phyloP scores from a whole-genome alignment of 2,888 invertebrate genomes.

The Parnassius mnemosyne region DNA sequence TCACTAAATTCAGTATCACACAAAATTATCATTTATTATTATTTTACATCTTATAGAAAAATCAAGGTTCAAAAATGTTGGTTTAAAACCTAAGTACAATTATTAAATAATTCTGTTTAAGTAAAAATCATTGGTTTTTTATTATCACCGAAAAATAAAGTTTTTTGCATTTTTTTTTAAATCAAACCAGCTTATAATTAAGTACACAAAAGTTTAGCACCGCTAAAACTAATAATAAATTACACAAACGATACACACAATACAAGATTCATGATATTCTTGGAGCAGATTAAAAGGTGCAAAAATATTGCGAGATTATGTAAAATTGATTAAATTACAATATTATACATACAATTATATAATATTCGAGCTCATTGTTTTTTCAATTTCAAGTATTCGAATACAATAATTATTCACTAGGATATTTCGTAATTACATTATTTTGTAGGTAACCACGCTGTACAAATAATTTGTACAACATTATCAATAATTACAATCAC shows the following conservation, averaged over 20 bases:
- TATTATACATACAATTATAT: constrained; percentile 9
- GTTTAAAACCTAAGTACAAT: constrained; percentile 14
- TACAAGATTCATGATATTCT: constrained; percentile 40
- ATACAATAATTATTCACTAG: constrained; percentile 20
- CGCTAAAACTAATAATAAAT: constrained; percentile 35
- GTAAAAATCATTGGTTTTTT: constrained; percentile 22
- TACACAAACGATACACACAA: constrained; percentile 15
- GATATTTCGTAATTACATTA: constrained; percentile 34
- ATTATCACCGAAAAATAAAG: constrained; percentile 20
- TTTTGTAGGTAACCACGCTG: constrained; percentile 15
- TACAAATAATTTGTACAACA: constrained; percentile 48
- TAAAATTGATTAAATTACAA: constrained; percentile 26
- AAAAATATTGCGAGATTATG: constrained; percentile 23
- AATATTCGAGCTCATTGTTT: constrained; percentile 30
- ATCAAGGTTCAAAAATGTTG: constrained; percentile 27
- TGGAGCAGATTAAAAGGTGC: constrained; percentile 34
- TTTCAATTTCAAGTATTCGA: constrained; percentile 27
- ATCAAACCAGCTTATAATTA: constrained; percentile 42
- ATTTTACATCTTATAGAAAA: constrained; percentile 43
- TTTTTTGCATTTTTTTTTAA: not conserved
- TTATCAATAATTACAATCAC: constrained; percentile 42
- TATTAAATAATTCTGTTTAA: constrained; percentile 22
- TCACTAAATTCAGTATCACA: constrained; percentile 51
- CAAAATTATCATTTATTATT: constrained; percentile 41
- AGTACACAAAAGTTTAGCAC: constrained; percentile 56